These are phyloP conservation scores for Drosophila lowei DNA, from an alignment of 1,140 invertebrate genomes.

Conservation along the genomic window DNA sequence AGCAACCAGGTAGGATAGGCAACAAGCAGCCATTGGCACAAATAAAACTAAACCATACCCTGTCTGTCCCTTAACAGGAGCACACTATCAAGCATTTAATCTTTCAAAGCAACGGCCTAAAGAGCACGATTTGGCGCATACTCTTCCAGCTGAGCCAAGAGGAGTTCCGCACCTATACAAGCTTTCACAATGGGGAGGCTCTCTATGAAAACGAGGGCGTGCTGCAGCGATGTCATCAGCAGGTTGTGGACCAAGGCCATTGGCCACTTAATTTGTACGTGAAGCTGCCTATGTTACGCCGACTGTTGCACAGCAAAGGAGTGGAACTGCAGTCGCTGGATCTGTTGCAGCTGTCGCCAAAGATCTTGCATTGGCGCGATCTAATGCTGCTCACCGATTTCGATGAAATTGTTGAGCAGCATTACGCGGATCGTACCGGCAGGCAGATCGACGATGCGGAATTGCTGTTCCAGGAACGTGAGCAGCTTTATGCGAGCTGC, in stretches of 20 bases:
- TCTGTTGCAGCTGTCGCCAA: conserved; percentile 45
- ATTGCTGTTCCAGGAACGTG: conserved; percentile 16
- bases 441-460: neutral
- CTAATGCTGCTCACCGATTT: conserved; percentile 36
- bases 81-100: conserved; percentile 54
- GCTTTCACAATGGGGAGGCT: conserved; percentile 22
- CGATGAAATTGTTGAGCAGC: conserved; percentile 33
- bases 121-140: conserved; percentile 45
- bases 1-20: conserved; percentile 14
- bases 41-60: neutral
- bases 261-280: conserved; percentile 52
- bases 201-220: conserved; percentile 19
- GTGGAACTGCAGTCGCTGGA: conserved; percentile 27
- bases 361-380: conserved; percentile 47
- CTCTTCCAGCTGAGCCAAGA: conserved; percentile 28
- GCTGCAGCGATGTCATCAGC: conserved; percentile 24
- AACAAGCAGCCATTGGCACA: neutral
- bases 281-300: conserved; percentile 15
- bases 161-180: conserved; percentile 48
- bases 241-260: conserved; percentile 44
- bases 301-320: conserved; percentile 48
- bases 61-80: conserved; percentile 23
- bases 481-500: conserved; percentile 32
- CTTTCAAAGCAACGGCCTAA: conserved; percentile 32
- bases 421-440: conserved; percentile 20